A percentile compares a stretch with the other conserved stretches of the same genome.
Evolutionary conservation across 1,140 invertebrate species (phyloP).

Genomic region (Babylonia areolata): DNA sequence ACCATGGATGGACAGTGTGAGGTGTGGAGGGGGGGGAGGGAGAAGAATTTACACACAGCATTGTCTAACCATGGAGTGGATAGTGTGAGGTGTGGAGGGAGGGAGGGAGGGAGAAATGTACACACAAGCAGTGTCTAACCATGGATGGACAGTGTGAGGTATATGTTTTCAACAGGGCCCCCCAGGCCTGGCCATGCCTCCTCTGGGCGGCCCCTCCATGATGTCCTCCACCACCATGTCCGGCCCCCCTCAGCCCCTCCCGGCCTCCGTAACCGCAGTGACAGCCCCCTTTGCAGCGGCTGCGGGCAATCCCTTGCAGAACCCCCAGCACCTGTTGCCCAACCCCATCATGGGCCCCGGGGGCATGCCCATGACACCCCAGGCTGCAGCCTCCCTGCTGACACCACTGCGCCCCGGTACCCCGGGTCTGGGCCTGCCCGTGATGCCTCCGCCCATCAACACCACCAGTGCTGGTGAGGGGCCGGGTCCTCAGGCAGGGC

Average conservation of each 20-base stretch:
- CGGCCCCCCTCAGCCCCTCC: slow-evolving; percentile 50
- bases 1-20: no score
- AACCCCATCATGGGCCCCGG: slow-evolving; percentile 45
- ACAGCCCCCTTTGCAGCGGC: slow-evolving; percentile 48
- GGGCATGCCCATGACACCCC: slow-evolving; percentile 36
- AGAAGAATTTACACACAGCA: no score
- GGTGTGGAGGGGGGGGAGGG: no score
- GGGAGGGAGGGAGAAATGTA: no score
- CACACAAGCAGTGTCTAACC: background rate
- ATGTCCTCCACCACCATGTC: slow-evolving; percentile 41
- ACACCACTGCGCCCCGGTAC: slow-evolving; percentile 32
- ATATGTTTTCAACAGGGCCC: slow-evolving; percentile 56
- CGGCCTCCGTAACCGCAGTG: slow-evolving; percentile 61
- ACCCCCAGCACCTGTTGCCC: slow-evolving; percentile 40
- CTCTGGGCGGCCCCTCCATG: slow-evolving; percentile 51
- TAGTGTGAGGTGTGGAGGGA: no score
- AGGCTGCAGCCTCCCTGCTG: slow-evolving; percentile 41
- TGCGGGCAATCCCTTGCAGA: slow-evolving; percentile 39
- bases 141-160: background rate
- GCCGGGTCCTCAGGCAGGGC: no score
- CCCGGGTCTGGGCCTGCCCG: slow-evolving; percentile 30
- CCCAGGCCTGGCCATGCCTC: slow-evolving; percentile 66
- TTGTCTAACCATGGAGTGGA: no score
- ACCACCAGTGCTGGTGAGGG: slow-evolving; percentile 32
- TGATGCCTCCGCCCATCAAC: slow-evolving; percentile 32